phyloP scores from a whole-genome alignment of 2,113 vertebrate species.

The Oreotrochilus melanogaster region DNA sequence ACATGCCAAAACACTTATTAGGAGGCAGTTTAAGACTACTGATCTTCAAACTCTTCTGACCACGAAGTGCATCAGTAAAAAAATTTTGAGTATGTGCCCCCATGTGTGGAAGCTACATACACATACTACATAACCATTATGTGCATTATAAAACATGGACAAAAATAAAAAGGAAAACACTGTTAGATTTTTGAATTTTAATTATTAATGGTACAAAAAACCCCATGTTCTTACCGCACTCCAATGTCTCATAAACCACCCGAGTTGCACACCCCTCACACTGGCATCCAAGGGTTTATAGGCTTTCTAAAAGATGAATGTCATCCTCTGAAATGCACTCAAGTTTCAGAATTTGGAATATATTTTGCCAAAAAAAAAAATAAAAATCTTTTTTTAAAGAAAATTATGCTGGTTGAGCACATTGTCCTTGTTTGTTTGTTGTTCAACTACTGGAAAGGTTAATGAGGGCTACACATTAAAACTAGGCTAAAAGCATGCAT shows the following conservation, averaged over 20 bases:
- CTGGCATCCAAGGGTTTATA: background rate
- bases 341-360: background rate
- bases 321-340: background rate
- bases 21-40: background rate
- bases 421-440: background rate
- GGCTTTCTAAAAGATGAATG: background rate
- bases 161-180: background rate
- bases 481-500: background rate
- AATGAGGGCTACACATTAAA: background rate
- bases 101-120: background rate
- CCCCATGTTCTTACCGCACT: background rate
- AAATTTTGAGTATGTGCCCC: background rate
- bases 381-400: no score
- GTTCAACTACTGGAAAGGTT: background rate
- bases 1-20: background rate
- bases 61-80: background rate
- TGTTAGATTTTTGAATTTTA: background rate
- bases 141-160: background rate
- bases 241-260: background rate
- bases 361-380: no score
- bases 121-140: background rate
- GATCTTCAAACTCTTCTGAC: background rate
- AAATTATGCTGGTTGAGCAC: no score
- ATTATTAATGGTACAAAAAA: background rate
- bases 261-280: fast-evolving